Conservation (phyloP, 2,888 invertebrate species). For the Mimumesa dahlbomi region DNA sequence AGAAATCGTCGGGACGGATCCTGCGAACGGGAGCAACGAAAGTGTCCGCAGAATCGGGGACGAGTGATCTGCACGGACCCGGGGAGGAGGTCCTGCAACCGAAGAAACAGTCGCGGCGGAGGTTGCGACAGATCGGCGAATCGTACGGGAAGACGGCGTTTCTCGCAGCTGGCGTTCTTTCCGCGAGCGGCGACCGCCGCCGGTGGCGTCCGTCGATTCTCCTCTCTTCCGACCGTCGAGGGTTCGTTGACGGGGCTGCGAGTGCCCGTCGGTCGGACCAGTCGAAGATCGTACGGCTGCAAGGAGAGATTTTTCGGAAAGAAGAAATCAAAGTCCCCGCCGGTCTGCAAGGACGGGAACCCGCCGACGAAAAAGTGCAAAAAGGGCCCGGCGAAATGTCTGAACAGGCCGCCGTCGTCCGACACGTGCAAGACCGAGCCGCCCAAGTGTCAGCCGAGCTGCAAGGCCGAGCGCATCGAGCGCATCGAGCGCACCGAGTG, state of each 20-base stretch:
- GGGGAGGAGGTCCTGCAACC: slow-evolving; percentile 9
- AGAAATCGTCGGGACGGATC: too few relatives aligned
- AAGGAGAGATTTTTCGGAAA: slow-evolving; percentile 16
- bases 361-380: slow-evolving; percentile 22
- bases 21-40: not conserved
- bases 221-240: slow-evolving; percentile 7
- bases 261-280: not conserved
- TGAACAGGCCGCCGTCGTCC: not conserved
- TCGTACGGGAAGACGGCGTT: slow-evolving; percentile 26
- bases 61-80: slow-evolving; percentile 6
- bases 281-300: not conserved
- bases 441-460: not conserved
- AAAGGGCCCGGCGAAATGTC: slow-evolving; percentile 26
- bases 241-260: not conserved
- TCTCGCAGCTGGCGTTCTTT: slow-evolving; percentile 23
- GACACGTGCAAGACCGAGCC: not conserved
- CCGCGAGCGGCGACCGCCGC: rapidly evolving
- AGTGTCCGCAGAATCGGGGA: not conserved
- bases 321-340: not conserved
- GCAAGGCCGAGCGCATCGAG: not conserved
- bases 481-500: not conserved
- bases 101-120: slow-evolving; percentile 2
- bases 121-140: slow-evolving; percentile 4
- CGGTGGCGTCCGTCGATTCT: not conserved
- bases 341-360: not conserved